A percentile compares a stretch with the other conserved stretches of the same genome.
Conservation (phyloP, 2,888 invertebrate species). For the Dryobotodes eremita region DNA sequence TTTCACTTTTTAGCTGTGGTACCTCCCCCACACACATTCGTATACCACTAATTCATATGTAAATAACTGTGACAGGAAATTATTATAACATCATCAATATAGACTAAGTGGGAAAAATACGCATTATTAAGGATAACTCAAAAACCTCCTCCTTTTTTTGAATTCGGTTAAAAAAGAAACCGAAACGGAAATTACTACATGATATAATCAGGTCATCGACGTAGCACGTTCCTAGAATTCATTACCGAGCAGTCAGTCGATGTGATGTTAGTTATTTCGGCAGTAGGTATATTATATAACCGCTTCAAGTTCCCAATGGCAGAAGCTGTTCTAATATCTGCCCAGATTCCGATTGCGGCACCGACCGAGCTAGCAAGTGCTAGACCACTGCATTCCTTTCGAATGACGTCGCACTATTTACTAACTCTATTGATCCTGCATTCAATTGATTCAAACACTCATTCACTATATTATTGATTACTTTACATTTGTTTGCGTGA, state of each 20-base stretch:
- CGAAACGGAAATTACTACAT: background rate
- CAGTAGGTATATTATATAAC: conserved; percentile 38
- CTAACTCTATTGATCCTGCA: conserved; percentile 75
- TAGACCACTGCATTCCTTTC: conserved; percentile 72
- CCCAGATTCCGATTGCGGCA: conserved; percentile 55
- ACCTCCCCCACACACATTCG: no score
- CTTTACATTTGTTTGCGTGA: conserved; percentile 71
- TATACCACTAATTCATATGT: no score
- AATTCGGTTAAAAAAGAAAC: no score
- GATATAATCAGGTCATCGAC: background rate
- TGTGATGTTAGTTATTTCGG: conserved; percentile 34
- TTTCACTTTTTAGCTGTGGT: no score
- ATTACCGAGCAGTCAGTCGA: background rate
- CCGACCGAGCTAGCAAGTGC: conserved; percentile 67
- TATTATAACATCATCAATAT: no score
- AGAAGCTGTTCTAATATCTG: conserved; percentile 53
- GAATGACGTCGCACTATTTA: conserved; percentile 75
- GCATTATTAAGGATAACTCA: no score
- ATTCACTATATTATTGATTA: conserved; percentile 77
- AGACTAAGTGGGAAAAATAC: no score
- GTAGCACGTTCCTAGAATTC: conserved; percentile 21
- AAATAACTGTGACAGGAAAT: no score
- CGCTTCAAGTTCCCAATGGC: conserved; percentile 38
- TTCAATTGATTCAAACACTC: conserved; percentile 73
- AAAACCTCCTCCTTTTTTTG: no score